Evolutionary conservation across 2,797 vertebrate species (phyloP), one percentile per base, ranked within the genome.

Genomic region (Distichodus sexfasciatus): DNA sequence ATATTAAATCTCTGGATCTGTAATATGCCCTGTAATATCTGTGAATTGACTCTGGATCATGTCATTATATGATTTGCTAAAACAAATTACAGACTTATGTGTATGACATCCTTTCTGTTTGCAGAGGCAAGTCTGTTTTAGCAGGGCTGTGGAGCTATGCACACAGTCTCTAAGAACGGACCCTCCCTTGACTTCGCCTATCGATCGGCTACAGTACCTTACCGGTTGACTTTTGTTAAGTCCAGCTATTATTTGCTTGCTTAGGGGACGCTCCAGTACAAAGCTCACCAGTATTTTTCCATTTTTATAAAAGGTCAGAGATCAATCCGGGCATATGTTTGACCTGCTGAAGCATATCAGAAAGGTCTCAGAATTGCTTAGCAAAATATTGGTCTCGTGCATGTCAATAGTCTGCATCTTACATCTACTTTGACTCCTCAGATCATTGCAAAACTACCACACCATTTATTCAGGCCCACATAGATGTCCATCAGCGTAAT

Each of bases 41-140:
- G 6, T 36, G n/a, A 23, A 68, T 68, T 38, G 24, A 50, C 59
- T 50, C 12, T 59, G 17, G 24, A 40, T 35, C 28, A 46, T 14
- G 23, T 21, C 14, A 3, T 26, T 59, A 59, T 50, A 33, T 46
- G 54, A 58, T 58, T 58, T 59, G 15, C n/a, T 31, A n/a, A 14
- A 47, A n/a, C 12, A 59, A 59, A 55, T 24, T 1, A 31, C 15
- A 59, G 11, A 28, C 7, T 38, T 48, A 26, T 26, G 28, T 40
- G 48, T 26, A 51, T 26, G 24, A 33, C 19, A 17, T 59, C 23
- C n/a, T 38, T 24, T 3, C 1, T 53, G 23, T 15, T 59, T 57
- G 21, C 23, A 5, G 38, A 40, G 33, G 31, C 23, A 59, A 59
- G 23, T 40, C 23, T 57, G 54, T 29, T 48, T 26, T 60, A n/a